Conservation (phyloP, 2,113 vertebrate species). For the Misgurnus mizolepis region DNA sequence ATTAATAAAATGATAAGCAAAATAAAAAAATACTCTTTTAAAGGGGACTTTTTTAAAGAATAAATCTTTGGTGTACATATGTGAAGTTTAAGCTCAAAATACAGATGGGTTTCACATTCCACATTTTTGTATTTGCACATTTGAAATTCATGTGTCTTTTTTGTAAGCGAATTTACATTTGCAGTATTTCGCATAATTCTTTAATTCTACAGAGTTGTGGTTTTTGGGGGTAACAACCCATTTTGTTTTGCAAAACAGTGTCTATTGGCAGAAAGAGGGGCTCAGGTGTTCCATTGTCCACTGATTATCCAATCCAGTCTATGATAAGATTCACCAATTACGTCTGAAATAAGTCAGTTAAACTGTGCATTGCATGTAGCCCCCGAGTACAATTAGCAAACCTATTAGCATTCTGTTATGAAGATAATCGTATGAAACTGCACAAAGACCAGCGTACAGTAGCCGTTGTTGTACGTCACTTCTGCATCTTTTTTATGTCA, state of each 20-base stretch:
- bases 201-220: not conserved
- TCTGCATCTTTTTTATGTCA: not conserved
- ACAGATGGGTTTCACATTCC: too few relatives aligned
- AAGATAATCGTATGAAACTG: slow-evolving; percentile 35
- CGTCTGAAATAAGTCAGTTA: slow-evolving; percentile 46
- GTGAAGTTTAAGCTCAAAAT: too few relatives aligned
- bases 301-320: slow-evolving; percentile 32
- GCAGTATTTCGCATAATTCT: not conserved
- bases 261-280: slow-evolving; percentile 37
- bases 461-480: not conserved
- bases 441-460: not conserved
- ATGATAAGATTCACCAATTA: slow-evolving; percentile 43
- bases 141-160: too few relatives aligned
- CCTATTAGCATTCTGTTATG: slow-evolving; percentile 33
- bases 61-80: too few relatives aligned
- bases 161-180: not conserved
- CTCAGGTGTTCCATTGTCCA: slow-evolving; percentile 48
- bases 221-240: not conserved
- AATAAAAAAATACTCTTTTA: too few relatives aligned
- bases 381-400: slow-evolving; percentile 48
- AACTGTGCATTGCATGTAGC: slow-evolving; percentile 40
- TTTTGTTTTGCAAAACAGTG: slow-evolving; percentile 21
- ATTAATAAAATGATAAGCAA: too few relatives aligned
- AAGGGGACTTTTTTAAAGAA: too few relatives aligned
- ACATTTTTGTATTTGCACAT: too few relatives aligned